Base-by-base conservation (phyloP, 2,888 invertebrate species). In the Hypomecis punctinalis region DNA sequence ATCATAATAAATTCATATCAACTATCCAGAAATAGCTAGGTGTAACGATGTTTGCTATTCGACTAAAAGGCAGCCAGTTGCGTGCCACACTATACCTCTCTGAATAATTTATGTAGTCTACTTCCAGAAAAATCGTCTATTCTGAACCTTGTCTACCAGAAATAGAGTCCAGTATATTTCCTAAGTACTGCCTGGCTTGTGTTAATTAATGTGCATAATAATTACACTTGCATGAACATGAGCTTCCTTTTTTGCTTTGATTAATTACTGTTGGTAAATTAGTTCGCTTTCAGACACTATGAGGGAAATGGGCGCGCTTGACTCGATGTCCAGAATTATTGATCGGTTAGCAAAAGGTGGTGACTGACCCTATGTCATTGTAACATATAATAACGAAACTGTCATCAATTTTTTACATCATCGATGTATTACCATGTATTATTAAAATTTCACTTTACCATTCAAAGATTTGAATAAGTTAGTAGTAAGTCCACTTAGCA, bases 121-220 rank as follows among this genome's bases (percentile, higher is more conserved):
- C 81, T 77, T 54, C 39, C 36, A 54, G 23, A 48, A 48, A 63
- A 36, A 43, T 39, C 58, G 13, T 46, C 39, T 57, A 57, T n/a
- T 63, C 48, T 69, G 49, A 56, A 49, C 65, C 54, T 59, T 71
- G 66, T 61, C 0, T 6, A n/a, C 9, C 52, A 35, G 42, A 46
- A 10, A 52, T 69, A 71, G 63, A 58, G 64, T 52, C 23, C 55
- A 60, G 6, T 0, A 23, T 46, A 40, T 45, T 60, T 54, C 40
- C 36, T 65, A 61, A 61, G 53, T 53, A 57, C 49, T 63, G 63
- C 45, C 52, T 57, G 60, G 39, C 54, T 79, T 72, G 73, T 75
- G 84, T 88, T 92, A 91, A 93, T 93, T 91, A 91, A 91, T 92
- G 91, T 91, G 90, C 90, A 91, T 91, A 92, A 90, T 91, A 91